phyloP scores from a whole-genome alignment of 2,888 invertebrate genomes.

The Thymelicus acteon region DNA sequence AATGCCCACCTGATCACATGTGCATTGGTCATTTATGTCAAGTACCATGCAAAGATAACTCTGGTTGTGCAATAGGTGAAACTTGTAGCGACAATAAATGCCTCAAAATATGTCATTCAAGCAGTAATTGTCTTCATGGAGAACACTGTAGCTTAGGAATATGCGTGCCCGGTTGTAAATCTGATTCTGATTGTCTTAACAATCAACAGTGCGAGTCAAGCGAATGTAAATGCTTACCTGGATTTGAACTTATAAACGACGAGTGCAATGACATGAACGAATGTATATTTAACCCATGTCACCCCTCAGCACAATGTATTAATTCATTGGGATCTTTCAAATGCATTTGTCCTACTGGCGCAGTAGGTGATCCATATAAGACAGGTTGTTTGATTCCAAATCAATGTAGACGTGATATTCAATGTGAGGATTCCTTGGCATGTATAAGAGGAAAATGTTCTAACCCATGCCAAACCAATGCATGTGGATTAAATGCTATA shows the following conservation, averaged over 20 bases:
- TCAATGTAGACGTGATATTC: conserved; percentile 89
- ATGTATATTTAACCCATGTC: conserved; percentile 91
- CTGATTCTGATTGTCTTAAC: conserved; percentile 91
- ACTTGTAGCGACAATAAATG: conserved; percentile 91
- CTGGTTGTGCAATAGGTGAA: conserved; percentile 93
- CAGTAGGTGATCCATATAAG: conserved; percentile 89
- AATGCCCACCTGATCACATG: conserved; percentile 91
- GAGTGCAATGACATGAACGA: conserved; percentile 94
- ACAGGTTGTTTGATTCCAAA: conserved; percentile 90
- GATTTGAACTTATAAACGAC: conserved; percentile 89
- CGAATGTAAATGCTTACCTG: conserved; percentile 91
- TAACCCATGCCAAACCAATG: conserved; percentile 90
- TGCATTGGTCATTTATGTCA: conserved; percentile 92
- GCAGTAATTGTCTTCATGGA: conserved; percentile 95
- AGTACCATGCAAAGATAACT: conserved; percentile 89
- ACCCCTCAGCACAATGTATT: conserved; percentile 90
- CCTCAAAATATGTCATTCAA: conserved; percentile 94
- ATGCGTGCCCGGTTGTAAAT: conserved; percentile 93
- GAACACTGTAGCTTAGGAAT: conserved; percentile 93
- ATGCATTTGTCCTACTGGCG: conserved; percentile 91
- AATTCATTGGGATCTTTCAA: conserved; percentile 92
- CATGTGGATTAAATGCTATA: conserved; percentile 91
- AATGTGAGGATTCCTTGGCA: conserved; percentile 90
- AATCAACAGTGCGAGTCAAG: conserved; percentile 91
- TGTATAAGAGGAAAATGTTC: conserved; percentile 91